Evolutionary conservation across 2,113 vertebrate species (phyloP), one percentile per base, ranked within the genome.

Genomic region (Perca flavescens): DNA sequence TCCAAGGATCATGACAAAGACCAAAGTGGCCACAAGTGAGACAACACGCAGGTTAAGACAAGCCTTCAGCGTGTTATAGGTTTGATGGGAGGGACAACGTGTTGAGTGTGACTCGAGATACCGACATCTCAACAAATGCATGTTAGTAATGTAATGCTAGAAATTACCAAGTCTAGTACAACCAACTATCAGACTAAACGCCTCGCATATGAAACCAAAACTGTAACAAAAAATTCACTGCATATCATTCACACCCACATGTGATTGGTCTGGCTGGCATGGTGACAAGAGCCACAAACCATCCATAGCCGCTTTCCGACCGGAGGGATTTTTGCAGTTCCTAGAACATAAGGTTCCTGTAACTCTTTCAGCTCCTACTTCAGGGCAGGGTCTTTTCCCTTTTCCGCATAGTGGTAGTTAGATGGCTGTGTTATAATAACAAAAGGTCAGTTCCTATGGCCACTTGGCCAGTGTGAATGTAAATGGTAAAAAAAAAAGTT

Each of bases 211-310:
- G 21, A 77, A 85, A 82, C 49, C 17, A 60, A 84, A 69, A 74
- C 28, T 7, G 3, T 43, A 8, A 28, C 58, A 76, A 79, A 62
- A 66, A 60, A 60, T 52, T 50, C 1, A 15, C 13, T 21, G 25
- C 36, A 6, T 28, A 13, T 60, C 16, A 36, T 43, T 75, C 75
- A 83, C 79, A 7, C 17, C 1, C 1, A 15, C 49, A 68, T 13
- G 65, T 77, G 84, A 88, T 62, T 40, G 62, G 14, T 28, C 40
- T 22, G 56, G 34, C 64, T 79, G 70, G 40, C 72, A 61, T 65
- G 79, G 79, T 3, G 34, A 88, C 84, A 80, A 85, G 36, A 72
- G 69, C 65, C 52, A 69, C 52, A 57, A 49, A 83, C 21, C 76
- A 50, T 49, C 61, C 62, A 63, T 28, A 28, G 28, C 28, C 2